Conservation (phyloP, 1,140 invertebrate genomes). For the Achroia grisella region DNA sequence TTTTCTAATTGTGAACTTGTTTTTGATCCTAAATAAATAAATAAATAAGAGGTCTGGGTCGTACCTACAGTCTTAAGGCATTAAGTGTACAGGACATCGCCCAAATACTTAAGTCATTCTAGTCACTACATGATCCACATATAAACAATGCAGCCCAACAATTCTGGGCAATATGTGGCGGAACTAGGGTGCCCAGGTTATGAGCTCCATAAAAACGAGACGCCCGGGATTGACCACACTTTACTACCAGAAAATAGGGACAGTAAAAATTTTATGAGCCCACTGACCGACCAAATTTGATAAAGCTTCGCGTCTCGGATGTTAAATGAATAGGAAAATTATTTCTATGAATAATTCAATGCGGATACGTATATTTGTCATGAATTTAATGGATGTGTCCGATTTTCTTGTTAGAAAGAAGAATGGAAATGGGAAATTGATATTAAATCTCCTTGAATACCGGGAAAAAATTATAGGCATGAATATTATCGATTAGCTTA, state of each 20-base stretch:
- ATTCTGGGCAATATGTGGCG: constrained; percentile 19
- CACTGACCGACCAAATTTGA: constrained; percentile 24
- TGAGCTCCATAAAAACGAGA: constrained; percentile 32
- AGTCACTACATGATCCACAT: constrained; percentile 3
- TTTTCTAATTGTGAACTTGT: no score
- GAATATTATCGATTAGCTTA: no score
- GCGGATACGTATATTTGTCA: not conserved
- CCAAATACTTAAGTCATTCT: not conserved
- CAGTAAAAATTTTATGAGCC: constrained; percentile 36
- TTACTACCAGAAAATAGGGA: constrained; percentile 36
- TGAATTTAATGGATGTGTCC: no score
- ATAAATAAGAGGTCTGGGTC: no score
- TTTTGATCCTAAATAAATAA: no score
- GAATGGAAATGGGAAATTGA: no score
- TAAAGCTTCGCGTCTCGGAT: constrained; percentile 11
- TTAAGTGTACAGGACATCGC: no score
- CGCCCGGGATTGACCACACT: constrained; percentile 35
- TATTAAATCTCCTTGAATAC: no score
- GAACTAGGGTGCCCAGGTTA: constrained; percentile 24
- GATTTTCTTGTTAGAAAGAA: no score
- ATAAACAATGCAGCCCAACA: constrained; percentile 23
- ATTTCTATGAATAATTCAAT: constrained; percentile 29
- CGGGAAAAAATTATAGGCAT: no score
- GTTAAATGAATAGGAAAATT: constrained; percentile 39
- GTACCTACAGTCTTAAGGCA: no score